A percentile compares a stretch with the other conserved stretches of the same genome.
Conservation (phyloP, 2,113 vertebrate genomes). For the Charina bottae region DNA sequence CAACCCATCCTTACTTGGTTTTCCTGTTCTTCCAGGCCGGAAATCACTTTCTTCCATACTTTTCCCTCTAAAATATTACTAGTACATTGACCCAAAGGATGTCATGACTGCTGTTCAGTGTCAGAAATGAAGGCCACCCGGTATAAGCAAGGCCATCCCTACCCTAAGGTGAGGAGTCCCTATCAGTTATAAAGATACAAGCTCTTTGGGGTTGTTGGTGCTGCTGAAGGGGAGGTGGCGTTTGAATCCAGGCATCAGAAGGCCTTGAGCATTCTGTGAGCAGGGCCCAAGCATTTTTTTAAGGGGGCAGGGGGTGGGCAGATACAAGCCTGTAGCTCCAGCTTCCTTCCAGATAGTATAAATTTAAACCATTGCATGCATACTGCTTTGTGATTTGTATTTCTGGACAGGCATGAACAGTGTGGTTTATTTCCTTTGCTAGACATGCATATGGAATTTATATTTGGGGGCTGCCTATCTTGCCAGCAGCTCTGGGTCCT, state of each 20-base stretch:
- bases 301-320: background rate
- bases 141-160: background rate
- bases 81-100: background rate
- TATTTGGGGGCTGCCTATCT: background rate
- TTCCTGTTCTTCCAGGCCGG: background rate
- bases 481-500: background rate
- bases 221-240: too few species aligned
- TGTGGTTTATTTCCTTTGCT: background rate
- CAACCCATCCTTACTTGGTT: background rate
- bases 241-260: background rate
- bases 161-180: background rate
- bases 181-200: too few species aligned
- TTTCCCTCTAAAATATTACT: background rate
- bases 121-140: background rate
- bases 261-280: background rate
- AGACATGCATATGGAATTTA: background rate
- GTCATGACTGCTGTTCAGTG: background rate
- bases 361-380: background rate
- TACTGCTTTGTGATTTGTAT: background rate
- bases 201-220: too few species aligned
- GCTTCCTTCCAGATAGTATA: background rate
- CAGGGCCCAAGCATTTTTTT: background rate
- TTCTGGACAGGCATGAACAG: background rate
- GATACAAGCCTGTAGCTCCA: background rate
- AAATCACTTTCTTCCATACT: too few species aligned